These are phyloP conservation scores for Pyrocephalus nanus DNA, from an alignment of 2,797 vertebrate genomes.

Conservation along the genomic window DNA sequence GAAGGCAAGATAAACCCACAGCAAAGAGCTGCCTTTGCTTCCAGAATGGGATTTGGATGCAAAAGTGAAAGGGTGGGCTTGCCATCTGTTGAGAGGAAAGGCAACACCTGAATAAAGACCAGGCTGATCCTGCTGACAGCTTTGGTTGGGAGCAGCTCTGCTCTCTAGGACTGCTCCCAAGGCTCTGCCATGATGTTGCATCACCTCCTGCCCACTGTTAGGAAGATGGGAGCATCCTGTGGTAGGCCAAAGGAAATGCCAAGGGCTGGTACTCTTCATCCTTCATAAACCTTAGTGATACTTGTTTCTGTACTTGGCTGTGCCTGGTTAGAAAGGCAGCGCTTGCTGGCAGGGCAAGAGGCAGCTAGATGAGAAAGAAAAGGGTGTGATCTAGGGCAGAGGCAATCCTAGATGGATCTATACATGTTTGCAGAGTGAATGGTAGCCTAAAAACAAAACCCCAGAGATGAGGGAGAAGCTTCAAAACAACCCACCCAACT, in stretches of 20 bases:
- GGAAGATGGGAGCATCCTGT: accelerated
- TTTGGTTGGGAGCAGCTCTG: not conserved
- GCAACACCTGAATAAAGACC: not conserved
- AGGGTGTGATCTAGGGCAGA: not conserved
- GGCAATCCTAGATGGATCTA: not conserved
- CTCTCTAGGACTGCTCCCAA: not conserved
- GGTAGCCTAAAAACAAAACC: not conserved
- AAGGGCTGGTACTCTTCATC: not conserved
- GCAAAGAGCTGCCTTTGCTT: not conserved
- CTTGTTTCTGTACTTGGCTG: not conserved
- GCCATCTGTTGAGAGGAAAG: not conserved
- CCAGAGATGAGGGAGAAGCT: not conserved
- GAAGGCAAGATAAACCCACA: not conserved
- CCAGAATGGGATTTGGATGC: not conserved
- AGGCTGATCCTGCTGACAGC: not conserved
- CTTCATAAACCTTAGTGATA: not conserved
- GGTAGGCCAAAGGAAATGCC: not conserved
- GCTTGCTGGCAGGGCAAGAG: not conserved
- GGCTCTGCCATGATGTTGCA: not conserved
- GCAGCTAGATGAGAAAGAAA: not conserved
- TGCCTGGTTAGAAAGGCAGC: not conserved
- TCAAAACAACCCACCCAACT: not conserved
- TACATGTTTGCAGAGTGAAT: not conserved
- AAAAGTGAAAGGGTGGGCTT: not conserved
- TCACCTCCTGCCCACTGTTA: not conserved